Evolutionary conservation across 2,797 vertebrate genomes (phyloP).

Genomic region (Rachycentron canadum): DNA sequence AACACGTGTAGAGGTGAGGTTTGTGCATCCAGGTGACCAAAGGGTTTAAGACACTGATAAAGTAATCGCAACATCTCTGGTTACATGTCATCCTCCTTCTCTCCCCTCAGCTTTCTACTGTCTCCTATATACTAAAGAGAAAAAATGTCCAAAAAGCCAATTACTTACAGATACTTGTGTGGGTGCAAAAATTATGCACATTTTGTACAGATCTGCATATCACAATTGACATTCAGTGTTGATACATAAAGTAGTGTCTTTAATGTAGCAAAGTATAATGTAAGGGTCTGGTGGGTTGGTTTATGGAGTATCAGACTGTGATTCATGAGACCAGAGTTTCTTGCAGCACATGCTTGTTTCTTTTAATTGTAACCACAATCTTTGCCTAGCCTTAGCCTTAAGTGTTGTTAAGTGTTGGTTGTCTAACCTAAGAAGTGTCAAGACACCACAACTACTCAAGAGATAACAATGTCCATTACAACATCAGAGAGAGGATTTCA

Average conservation of each 20-base stretch:
- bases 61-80: slow-evolving; percentile 2
- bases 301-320: background rate
- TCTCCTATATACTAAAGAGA: background rate
- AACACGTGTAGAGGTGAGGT: slow-evolving; percentile 32
- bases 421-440: background rate
- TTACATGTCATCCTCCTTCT: background rate
- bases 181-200: background rate
- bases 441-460: background rate
- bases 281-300: background rate
- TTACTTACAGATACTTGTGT: background rate
- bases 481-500: too few relatives aligned
- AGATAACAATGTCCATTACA: background rate
- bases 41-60: slow-evolving; percentile 12
- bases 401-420: too few relatives aligned
- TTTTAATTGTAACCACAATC: background rate
- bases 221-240: background rate
- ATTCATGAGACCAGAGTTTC: background rate
- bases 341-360: background rate
- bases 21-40: slow-evolving; percentile 16
- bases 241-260: background rate
- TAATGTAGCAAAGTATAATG: background rate
- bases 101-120: background rate
- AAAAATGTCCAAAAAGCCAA: background rate
- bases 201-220: background rate
- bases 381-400: background rate